Conservation (phyloP, 1,140 invertebrate genomes). For the Rhopalosiphum maidis region DNA sequence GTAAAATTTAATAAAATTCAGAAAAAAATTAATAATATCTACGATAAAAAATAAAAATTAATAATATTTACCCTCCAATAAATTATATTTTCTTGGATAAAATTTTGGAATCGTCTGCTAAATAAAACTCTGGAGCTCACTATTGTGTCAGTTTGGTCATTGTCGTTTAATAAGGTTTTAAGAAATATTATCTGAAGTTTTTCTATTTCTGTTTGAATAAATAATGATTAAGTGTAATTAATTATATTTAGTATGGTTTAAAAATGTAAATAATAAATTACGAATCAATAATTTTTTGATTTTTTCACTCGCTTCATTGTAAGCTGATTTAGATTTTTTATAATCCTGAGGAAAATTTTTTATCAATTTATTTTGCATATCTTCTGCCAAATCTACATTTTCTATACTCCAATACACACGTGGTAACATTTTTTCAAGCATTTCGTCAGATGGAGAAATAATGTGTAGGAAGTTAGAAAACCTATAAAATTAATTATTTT, state of each 20-base stretch:
- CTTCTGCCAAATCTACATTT: background rate
- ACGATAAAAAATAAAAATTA: background rate
- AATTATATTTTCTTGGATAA: conserved; percentile 39
- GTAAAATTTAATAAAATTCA: background rate
- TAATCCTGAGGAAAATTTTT: background rate
- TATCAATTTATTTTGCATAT: background rate
- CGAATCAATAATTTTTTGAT: conserved; percentile 20
- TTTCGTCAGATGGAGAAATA: conserved; percentile 35
- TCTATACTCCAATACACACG: conserved; percentile 32
- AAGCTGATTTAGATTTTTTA: background rate
- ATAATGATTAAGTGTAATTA: background rate
- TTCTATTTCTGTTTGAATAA: background rate
- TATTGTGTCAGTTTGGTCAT: conserved; percentile 36
- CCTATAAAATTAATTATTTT: background rate
- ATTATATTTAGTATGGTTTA: background rate
- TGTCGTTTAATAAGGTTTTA: conserved; percentile 26
- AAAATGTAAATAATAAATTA: background rate
- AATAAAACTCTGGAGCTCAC: conserved; percentile 45
- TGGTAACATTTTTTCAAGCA: conserved; percentile 20
- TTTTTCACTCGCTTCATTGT: background rate
- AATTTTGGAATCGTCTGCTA: conserved; percentile 5
- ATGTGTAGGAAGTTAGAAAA: conserved; percentile 42
- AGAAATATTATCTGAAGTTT: conserved; percentile 24
- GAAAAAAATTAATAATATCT: background rate
- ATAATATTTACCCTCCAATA: conserved; percentile 37